Percentiles rank a stretch among this genome's conserved stretches.
These are phyloP conservation scores for Drosophila seclusa DNA, from an alignment of 2,888 invertebrate species.

Conservation along the genomic window DNA sequence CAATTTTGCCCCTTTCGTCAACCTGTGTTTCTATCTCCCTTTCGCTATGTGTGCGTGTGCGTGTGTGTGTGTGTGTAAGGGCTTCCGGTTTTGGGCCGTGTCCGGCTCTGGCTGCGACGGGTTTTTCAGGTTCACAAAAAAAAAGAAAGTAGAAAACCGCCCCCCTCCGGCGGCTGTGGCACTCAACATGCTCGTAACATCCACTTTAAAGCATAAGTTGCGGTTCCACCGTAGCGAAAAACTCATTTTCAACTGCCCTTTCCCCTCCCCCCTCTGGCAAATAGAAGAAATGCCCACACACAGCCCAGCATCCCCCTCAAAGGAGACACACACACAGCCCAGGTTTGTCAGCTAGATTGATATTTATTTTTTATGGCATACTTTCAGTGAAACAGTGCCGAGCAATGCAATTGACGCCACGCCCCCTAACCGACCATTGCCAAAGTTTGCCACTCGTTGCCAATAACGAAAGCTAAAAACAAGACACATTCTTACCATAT, in stretches of 20 bases:
- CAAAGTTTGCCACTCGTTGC: slow-evolving; percentile 51
- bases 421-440: slow-evolving; percentile 10
- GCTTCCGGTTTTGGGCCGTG: slow-evolving; percentile 58
- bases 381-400: slow-evolving; percentile 33
- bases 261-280: no score
- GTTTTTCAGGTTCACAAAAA: slow-evolving; percentile 17
- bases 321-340: not conserved
- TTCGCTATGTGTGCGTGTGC: not conserved
- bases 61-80: slow-evolving; percentile 18
- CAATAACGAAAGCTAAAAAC: slow-evolving; percentile 29
- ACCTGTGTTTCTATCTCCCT: slow-evolving; percentile 5
- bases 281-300: slow-evolving; percentile 2
- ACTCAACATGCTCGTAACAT: slow-evolving; percentile 64
- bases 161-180: slow-evolving; percentile 33
- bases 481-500: not conserved
- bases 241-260: slow-evolving; percentile 51
- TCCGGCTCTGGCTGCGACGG: slow-evolving; percentile 28
- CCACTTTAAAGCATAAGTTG: slow-evolving; percentile 81
- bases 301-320: not conserved
- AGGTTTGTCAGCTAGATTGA: slow-evolving; percentile 59
- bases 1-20: slow-evolving; percentile 49
- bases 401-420: slow-evolving; percentile 29
- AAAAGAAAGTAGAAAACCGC: not conserved
- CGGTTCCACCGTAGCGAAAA: slow-evolving; percentile 78
- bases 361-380: slow-evolving; percentile 66